Conservation (phyloP, 2,113 vertebrate species). For the Marmota flaviventris region DNA sequence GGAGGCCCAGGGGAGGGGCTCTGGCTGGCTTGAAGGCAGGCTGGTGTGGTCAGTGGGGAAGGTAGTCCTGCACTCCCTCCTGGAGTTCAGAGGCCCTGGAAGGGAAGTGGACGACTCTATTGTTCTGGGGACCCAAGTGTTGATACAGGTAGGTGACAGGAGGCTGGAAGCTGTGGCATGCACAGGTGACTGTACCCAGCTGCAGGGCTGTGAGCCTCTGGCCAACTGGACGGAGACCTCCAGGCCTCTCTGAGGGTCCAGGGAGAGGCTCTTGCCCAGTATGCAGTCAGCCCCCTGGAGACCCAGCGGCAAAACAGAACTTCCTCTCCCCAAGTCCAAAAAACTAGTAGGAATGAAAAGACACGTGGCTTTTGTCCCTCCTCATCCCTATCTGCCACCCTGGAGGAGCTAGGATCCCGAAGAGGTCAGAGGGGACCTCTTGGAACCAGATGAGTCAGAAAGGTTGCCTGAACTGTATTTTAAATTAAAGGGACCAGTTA, state of each 20-base stretch:
- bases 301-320: not conserved
- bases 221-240: not conserved
- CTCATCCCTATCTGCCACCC: not conserved
- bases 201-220: not conserved
- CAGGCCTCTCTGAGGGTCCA: not conserved
- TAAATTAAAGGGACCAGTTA: not conserved
- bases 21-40: not conserved
- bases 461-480: not conserved
- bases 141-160: not conserved
- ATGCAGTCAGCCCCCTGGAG: not conserved
- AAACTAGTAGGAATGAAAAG: not conserved
- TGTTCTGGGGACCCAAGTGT: no score
- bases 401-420: not conserved
- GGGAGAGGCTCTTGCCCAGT: not conserved
- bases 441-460: not conserved
- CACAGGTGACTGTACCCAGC: not conserved
- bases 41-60: not conserved
- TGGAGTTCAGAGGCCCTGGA: not conserved
- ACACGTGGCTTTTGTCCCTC: not conserved
- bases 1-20: not conserved
- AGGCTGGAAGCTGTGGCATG: not conserved
- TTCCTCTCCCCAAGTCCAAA: not conserved
- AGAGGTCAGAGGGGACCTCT: not conserved
- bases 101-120: not conserved
- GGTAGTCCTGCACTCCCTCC: not conserved